Evolutionary conservation across 2,888 invertebrate genomes (phyloP), one percentile per base, ranked within the genome.

Genomic region (Dichetophora obliterata): DNA sequence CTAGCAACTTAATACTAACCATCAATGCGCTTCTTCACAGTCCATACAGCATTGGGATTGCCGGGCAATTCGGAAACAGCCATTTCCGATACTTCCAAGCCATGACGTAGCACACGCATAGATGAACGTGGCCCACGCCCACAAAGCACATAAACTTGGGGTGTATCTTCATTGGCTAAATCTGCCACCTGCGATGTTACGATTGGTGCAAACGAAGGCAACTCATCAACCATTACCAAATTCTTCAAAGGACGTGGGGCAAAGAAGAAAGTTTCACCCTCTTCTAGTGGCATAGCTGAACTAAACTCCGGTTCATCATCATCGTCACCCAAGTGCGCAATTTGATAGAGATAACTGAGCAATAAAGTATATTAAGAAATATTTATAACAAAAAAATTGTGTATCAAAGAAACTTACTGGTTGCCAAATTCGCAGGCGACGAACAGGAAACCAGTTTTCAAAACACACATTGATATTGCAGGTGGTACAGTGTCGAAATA

Each of bases 401-500:
- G 0, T 52, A 19, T 65, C 16, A 66, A 9, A 9, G 24, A 8
- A 0, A 95, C 98, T 95, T 91, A 98, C 98, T 99, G 99, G 91
- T 99, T 99, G 84, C 99, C 99, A 92, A 99, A 99, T 90, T 99
- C 99, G 37, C 97, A 95, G 1, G 99, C 99, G 11, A 99, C 96
- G 91, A 99, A 99, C 22, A 99, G 90, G 88, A 99, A 99, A 2
- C 99, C 99, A 76, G 99, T 99, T 89, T 99, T 99, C 78, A 99
- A 90, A 37, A 99, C 99, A 90, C 98, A 98, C 96, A 99, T 96
- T 0, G 98, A 93, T 22, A 96, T 93, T 0, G 99, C 97, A 3
- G 98, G 97, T 8, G 99, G 98, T 3, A 99, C 98, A 0, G 99
- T 99, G 88, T 99, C 99, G 90, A 99, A 99, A 90, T 99, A 99